Conservation (phyloP, 1,140 invertebrate genomes). For the Amphibalanus amphitrite region DNA sequence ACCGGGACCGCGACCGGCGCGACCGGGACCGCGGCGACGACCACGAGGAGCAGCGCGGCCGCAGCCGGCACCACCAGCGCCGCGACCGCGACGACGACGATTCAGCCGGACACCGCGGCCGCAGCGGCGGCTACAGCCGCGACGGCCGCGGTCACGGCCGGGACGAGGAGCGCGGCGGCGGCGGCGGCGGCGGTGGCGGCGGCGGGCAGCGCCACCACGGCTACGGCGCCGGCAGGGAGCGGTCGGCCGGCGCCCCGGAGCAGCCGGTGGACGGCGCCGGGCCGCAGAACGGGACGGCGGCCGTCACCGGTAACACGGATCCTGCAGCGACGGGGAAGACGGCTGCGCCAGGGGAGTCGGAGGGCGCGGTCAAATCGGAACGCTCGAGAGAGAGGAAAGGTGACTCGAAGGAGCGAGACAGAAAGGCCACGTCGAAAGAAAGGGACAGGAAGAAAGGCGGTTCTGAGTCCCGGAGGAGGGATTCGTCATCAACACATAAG, state of each 20-base stretch:
- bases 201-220: neutral
- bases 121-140: neutral
- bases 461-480: no score
- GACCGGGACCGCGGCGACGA: neutral
- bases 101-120: neutral
- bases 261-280: neutral
- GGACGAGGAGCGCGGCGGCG: neutral
- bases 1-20: neutral
- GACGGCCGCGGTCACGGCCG: neutral
- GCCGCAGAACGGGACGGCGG: neutral
- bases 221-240: neutral
- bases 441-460: no score
- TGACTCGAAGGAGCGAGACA: neutral
- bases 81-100: neutral
- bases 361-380: neutral
- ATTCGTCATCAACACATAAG: no score
- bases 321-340: neutral
- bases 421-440: no score
- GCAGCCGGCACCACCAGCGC: neutral
- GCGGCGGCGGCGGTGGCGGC: no score
- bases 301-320: neutral
- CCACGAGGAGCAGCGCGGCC: neutral
- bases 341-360: neutral
- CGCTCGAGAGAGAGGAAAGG: neutral
- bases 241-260: no score